Evolutionary conservation across 2,113 vertebrate genomes (phyloP).

Genomic region (Columba livia): DNA sequence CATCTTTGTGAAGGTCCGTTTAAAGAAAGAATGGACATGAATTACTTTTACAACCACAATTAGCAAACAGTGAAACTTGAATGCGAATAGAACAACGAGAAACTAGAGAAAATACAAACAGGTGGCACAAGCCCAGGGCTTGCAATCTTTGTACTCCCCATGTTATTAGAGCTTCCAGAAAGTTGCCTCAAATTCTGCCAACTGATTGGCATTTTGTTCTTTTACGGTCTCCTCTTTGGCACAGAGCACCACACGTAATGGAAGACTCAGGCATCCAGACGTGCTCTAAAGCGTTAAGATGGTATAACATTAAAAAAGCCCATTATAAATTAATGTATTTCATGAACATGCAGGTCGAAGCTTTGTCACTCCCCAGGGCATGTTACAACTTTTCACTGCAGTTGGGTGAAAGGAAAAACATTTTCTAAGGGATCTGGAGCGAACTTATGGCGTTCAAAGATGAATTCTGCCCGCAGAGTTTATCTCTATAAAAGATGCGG

Average conservation of each 20-base stretch:
- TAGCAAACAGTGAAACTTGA: background rate
- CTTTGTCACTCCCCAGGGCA: background rate
- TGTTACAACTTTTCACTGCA: background rate
- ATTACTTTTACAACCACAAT: background rate
- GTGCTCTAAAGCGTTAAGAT: background rate
- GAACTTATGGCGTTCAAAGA: background rate
- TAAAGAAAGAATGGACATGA: fast-evolving
- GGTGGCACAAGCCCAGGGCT: background rate
- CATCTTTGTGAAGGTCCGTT: background rate
- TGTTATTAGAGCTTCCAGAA: background rate
- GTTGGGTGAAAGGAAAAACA: background rate
- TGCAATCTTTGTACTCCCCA: background rate
- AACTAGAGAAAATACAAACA: background rate
- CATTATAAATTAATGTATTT: background rate
- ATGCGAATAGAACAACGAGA: background rate
- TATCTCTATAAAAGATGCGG: background rate
- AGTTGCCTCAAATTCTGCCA: background rate
- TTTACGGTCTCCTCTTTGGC: background rate
- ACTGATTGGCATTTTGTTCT: background rate
- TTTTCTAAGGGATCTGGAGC: background rate
- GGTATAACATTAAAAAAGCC: background rate
- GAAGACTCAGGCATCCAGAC: background rate
- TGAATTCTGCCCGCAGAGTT: background rate
- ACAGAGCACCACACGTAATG: background rate
- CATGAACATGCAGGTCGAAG: background rate